Evolutionary conservation across 2,113 vertebrate species (phyloP).

Genomic region (Xiphophorus maculatus): DNA sequence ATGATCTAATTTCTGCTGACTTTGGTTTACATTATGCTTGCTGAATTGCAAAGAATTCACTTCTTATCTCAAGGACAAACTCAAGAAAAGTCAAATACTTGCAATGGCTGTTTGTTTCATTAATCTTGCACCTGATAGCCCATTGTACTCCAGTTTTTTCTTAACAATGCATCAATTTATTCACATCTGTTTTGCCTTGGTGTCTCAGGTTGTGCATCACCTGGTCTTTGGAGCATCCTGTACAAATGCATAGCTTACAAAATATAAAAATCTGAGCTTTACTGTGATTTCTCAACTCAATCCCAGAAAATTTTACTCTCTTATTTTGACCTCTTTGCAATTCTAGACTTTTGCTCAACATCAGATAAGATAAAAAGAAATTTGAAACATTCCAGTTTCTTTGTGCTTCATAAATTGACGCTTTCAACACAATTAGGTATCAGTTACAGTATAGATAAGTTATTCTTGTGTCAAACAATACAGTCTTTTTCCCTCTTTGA

Average conservation of each 20-base stretch:
- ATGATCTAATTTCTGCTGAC: not conserved
- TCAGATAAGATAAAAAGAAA: not conserved
- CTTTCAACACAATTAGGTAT: constrained; percentile 3
- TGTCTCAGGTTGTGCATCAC: not conserved
- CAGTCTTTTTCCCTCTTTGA: too few species aligned
- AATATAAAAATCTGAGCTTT: not conserved
- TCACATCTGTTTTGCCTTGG: not conserved
- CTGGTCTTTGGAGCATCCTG: not conserved
- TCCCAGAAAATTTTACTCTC: not conserved
- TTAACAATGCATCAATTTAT: not conserved
- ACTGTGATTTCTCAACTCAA: not conserved
- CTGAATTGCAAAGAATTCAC: not conserved
- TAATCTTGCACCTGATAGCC: not conserved
- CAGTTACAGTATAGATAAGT: too few species aligned
- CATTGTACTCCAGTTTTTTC: not conserved
- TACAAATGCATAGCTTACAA: not conserved
- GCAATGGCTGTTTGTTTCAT: not conserved
- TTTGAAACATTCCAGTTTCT: not conserved
- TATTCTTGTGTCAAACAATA: too few species aligned
- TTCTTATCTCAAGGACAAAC: not conserved
- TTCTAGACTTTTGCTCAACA: not conserved
- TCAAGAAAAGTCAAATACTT: constrained; percentile 5
- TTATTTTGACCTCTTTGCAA: not conserved
- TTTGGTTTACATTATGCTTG: not conserved
- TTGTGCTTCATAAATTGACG: constrained; percentile 1